phyloP scores from a whole-genome alignment of 1,140 invertebrate genomes.

The Cotesia chilonis region DNA sequence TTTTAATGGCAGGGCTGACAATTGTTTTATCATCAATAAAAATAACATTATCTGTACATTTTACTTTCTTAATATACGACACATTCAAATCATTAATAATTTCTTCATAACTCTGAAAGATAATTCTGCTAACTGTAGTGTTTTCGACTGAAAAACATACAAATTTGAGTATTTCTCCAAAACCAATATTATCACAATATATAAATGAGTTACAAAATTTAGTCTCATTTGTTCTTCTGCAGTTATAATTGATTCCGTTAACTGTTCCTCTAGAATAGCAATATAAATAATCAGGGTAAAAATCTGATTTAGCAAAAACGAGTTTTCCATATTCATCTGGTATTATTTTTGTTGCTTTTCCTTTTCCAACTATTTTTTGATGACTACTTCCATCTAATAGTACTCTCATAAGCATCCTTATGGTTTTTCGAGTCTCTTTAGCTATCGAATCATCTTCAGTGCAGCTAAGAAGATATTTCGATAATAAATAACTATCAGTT shows the following conservation, averaged over 20 bases:
- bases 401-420: too few species aligned
- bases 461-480: too few species aligned
- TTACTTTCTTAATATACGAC: background rate
- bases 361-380: too few species aligned
- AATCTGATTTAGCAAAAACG: too few species aligned
- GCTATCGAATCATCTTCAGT: too few species aligned
- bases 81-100: background rate
- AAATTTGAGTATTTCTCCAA: slow-evolving; percentile 2
- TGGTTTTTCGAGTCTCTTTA: too few species aligned
- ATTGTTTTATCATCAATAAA: background rate
- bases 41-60: background rate
- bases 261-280: background rate
- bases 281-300: too few species aligned
- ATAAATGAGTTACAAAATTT: slow-evolving; percentile 9
- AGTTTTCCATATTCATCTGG: too few species aligned
- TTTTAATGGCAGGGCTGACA: background rate
- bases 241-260: background rate
- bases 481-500: too few species aligned
- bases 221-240: background rate
- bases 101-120: background rate
- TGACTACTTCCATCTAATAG: too few species aligned
- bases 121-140: background rate
- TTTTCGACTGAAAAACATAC: background rate
- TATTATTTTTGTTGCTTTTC: too few species aligned
- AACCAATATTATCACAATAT: slow-evolving; percentile 1